Base-by-base conservation (phyloP, 2,888 invertebrate genomes). In the Zaprionus obscuricornis region DNA sequence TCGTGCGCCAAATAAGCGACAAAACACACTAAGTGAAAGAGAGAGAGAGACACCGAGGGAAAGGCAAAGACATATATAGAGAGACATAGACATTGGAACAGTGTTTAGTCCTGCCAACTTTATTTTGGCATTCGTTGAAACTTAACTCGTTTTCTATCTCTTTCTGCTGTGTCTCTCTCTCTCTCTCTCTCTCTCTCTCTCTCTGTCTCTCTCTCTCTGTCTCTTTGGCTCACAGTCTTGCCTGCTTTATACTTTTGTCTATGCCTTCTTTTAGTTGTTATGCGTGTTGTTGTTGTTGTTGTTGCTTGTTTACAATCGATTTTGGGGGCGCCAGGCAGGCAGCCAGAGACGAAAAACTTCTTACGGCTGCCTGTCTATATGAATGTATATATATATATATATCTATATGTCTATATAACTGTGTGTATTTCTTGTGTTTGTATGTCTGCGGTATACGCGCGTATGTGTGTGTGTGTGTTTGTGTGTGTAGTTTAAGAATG, bases 241-340 rank as follows among this genome's bases (percentile, higher is more conserved):
- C 20, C 14, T 29, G 22, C 40, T 45, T 26, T 10, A 8, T 49
- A 18, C n/a, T 18, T 49, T 10, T 50, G 37, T 24, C 20, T 40
- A 31, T 33, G 55, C 40, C 26, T 66, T 43, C 54, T 33, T 66
- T 58, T 56, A 31, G 59, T 65, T 65, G 64, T 64, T 64, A 56
- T 47, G 43, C 34, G n/a, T 58, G 50, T 46, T 67, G 54, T 51
- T 64, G 36, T 49, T 64, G 56, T 47, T 73, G 45, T 40, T 66
- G 62, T 29, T 46, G 73, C 70, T 81, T 75, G 82, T 81, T 81
- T 81, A 81, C 76, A 86, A 87, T 86, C 86, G 87, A 86, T 86
- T 86, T 85, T 85, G 74, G 58, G 85, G 86, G 86, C 86, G 86
- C 86, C 86, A 85, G 68, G 72, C 62, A 76, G 83, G 63, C 83